Evolutionary conservation across 2,113 vertebrate species (phyloP), one percentile per base, ranked within the genome.

Genomic region (Nothoprocta pentlandii): DNA sequence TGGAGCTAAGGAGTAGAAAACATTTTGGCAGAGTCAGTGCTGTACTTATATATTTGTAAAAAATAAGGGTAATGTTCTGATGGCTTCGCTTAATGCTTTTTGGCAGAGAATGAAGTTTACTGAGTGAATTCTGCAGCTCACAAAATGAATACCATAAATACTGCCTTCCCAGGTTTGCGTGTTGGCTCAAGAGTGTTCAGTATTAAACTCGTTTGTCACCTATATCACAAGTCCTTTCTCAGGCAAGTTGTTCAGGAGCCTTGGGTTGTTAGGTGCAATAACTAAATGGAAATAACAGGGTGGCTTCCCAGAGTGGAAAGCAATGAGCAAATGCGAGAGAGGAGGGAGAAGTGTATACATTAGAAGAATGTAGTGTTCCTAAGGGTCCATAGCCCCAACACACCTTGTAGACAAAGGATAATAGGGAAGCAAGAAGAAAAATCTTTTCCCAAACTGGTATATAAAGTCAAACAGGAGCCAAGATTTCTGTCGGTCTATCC

Each of bases 151-250:
- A 67, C 16, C 68, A 25, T 68, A 89, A 84, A 78, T 90, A 47
- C 14, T 69, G 39, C 32, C 34, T 94, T 92, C 53, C 59, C 44
- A 71, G 66, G 22, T 78, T 44, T 1, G 3, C 28, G 14, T 70
- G 32, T 26, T 88, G 62, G 12, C 2, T 87, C 74, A 68, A 69
- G 56, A 28, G 32, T 80, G 7, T 71, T 58, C 22, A 79, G 11
- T 84, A 78, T 95, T 89, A 89, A 92, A 73, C 32, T 80, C 16
- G 26, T 80, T 84, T 42, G 49, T 84, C 32, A 75, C 53, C 16
- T 74, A 2, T 44, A 42, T 28, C 26, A 92, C 69, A 70, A 86
- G 32, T 17, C 16, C 39, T 64, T 36, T 7, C 15, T 70, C 25
- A 79, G 36, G 21, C 49, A 80, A 64, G 61, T 15, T 36, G 28